Evolutionary conservation across 1,140 invertebrate species (phyloP).

Genomic region (Arion vulgaris): DNA sequence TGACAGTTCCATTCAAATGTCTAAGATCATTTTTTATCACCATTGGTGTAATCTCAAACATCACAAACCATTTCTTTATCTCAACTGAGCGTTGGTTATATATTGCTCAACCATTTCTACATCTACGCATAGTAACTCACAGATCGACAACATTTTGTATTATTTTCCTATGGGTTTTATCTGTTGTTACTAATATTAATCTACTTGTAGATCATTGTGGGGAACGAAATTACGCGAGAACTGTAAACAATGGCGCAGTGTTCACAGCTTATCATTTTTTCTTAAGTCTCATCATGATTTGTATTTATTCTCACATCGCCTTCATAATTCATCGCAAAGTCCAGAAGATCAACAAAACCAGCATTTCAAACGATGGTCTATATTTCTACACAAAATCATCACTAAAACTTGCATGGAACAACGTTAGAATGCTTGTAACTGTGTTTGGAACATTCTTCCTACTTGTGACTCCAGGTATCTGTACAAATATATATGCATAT

Average conservation of each 20-base stretch:
- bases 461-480: too few species aligned
- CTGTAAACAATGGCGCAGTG: not conserved
- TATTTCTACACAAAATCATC: too few species aligned
- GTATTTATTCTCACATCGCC: not conserved
- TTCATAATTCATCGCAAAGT: not conserved
- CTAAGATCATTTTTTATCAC: not conserved
- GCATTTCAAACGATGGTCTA: too few species aligned
- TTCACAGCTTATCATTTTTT: not conserved
- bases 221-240: not conserved
- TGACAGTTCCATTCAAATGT: too few species aligned
- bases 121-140: not conserved
- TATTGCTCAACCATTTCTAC: not conserved
- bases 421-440: too few species aligned
- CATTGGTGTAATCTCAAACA: not conserved
- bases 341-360: not conserved
- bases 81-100: not conserved
- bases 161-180: not conserved
- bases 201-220: not conserved
- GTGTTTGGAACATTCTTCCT: too few species aligned
- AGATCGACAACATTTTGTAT: not conserved
- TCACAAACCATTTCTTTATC: not conserved
- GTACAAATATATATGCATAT: too few species aligned
- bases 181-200: not conserved
- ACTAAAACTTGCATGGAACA: too few species aligned
- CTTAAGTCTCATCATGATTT: not conserved